Evolutionary conservation across 2,888 invertebrate genomes (phyloP), one percentile per base, ranked within the genome.

Genomic region (Drosophila antonietae): DNA sequence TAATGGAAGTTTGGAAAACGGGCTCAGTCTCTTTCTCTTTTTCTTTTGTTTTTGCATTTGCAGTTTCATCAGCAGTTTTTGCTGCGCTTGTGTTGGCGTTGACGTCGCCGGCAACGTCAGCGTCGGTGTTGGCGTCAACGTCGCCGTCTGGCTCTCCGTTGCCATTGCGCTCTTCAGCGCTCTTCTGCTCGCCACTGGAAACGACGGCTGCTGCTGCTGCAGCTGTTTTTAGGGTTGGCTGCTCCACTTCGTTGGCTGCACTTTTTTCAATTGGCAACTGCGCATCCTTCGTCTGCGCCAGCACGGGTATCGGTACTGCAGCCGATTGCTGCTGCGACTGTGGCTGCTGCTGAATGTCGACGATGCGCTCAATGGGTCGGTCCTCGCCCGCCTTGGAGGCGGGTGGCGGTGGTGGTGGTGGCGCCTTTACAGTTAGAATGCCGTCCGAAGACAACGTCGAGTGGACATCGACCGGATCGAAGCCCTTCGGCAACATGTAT

Each of bases 381-480:
- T 91, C 90, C 56, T 87, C 88, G 33, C 70, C 78, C 52, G 76
- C 71, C 55, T 76, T 76, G n/a, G 52, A 2, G 23, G 39, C 73
- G 15, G 73, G 76, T 15, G 81, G 75, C 18, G 75, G 70, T 37
- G 73, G 72, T 46, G 75, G 75, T 9, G 92, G 94, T 51, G 96
- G 96, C 8, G 95, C 96, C 43, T 95, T 94, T 39, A 97, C 93
- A 58, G 94, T 95, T 75, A 96, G 92, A 68, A 96, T 94, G 1
- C 97, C 97, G 86, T 97, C 96, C 5, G 95, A 95, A 39, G 96
- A 96, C 28, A 97, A 93, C 57, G 95, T 95, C 3, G 97, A 96
- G 69, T 95, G 94, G 1, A 97, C 95, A 52, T 95, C 94, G 71
- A 95, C 95, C 8, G 96, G 94, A 68, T 97, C 96, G 65, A 96